Percentiles rank a stretch among this genome's conserved stretches.
phyloP scores from a whole-genome alignment of 2,888 invertebrate genomes.

The Spodoptera littoralis region DNA sequence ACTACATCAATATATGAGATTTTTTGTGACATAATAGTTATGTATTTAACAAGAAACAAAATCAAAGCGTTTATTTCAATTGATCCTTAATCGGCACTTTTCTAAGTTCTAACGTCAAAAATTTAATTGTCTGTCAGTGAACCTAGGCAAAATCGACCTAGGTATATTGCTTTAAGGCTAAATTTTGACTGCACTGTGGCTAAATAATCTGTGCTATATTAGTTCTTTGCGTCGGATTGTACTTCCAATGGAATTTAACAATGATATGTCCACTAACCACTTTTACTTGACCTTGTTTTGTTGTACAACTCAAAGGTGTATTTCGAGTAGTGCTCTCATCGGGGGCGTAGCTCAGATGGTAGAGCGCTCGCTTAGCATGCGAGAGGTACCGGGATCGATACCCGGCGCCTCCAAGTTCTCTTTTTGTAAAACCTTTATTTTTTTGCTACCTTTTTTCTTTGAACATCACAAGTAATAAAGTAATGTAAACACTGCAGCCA shows the following conservation, averaged over 20 bases:
- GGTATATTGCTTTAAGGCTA: no score
- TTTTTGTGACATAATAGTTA: no score
- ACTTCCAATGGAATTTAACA: constrained; percentile 21
- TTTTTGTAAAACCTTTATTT: constrained; percentile 20
- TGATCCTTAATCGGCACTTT: no score
- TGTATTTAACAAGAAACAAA: no score
- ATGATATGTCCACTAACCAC: neutral
- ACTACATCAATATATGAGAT: no score
- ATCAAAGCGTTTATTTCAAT: no score
- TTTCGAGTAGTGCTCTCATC: accelerated
- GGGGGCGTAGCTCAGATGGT: constrained; percentile 90
- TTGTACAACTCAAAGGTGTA: neutral
- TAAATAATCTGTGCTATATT: neutral
- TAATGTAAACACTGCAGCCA: no score
- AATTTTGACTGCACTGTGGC: no score
- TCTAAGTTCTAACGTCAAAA: no score
- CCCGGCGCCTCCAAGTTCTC: constrained; percentile 85
- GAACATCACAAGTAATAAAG: no score
- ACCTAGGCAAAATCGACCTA: no score
- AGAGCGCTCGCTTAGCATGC: constrained; percentile 90
- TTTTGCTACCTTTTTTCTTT: neutral
- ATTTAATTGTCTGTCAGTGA: no score
- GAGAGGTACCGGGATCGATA: constrained; percentile 90
- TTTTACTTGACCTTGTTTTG: constrained; percentile 17
- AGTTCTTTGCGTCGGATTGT: neutral